Percentiles rank a stretch among this genome's conserved stretches.
These are phyloP conservation scores for Ectemnius cavifrons DNA, from an alignment of 2,888 invertebrate species.

Conservation along the genomic window DNA sequence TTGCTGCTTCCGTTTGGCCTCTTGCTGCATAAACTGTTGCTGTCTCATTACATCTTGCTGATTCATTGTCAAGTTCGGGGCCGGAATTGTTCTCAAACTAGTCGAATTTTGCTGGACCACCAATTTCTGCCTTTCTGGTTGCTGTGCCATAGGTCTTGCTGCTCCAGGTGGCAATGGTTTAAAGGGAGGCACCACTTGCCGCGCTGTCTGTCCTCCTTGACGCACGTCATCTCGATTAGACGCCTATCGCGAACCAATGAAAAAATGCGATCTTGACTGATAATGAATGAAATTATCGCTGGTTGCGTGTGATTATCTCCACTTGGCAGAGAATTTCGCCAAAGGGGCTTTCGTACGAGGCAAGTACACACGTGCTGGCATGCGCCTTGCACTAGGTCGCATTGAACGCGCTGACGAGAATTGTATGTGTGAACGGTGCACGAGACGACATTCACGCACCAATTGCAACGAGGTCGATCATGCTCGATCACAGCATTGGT, in stretches of 20 bases:
- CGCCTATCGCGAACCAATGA: constrained; percentile 34
- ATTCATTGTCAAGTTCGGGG: constrained; percentile 49
- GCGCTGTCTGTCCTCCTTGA: constrained; percentile 31
- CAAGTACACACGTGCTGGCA: not conserved
- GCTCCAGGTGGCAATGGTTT: constrained; percentile 85
- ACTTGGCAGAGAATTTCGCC: no score
- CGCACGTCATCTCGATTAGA: constrained; percentile 56
- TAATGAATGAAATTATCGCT: no score
- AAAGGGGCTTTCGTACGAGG: no score
- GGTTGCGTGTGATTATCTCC: no score
- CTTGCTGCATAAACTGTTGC: constrained; percentile 64
- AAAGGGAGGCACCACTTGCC: constrained; percentile 84
- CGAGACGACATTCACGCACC: constrained; percentile 61
- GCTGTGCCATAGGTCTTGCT: constrained; percentile 82
- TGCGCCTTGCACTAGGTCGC: constrained; percentile 14
- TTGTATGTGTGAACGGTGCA: constrained; percentile 12
- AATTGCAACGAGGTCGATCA: constrained; percentile 61
- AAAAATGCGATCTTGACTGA: no score
- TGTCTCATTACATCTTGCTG: constrained; percentile 64
- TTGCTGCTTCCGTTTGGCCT: constrained; percentile 64
- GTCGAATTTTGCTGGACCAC: constrained; percentile 74
- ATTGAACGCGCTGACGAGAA: constrained; percentile 11
- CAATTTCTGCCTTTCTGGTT: constrained; percentile 79
- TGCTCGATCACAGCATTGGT: not conserved
- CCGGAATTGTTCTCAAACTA: constrained; percentile 62